Percentiles rank a stretch among this genome's conserved stretches.
Conservation (phyloP, 2,113 vertebrate species). For the Lycaon pictus region DNA sequence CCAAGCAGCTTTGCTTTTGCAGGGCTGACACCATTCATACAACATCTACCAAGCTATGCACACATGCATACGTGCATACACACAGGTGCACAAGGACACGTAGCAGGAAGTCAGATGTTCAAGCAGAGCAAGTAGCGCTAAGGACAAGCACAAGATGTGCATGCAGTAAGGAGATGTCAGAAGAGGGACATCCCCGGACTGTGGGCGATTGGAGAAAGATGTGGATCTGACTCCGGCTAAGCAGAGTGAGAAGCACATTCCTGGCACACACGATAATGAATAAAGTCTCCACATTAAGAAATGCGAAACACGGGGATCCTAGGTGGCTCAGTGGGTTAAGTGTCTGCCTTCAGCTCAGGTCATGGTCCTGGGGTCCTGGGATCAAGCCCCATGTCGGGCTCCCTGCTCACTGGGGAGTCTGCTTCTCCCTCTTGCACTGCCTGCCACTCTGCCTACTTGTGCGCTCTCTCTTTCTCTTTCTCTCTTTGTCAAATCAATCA, state of each 20-base stretch:
- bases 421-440: too few relatives aligned
- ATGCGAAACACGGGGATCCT: not conserved
- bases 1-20: not conserved
- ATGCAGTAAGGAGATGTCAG: not conserved
- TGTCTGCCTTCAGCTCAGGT: too few relatives aligned
- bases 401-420: too few relatives aligned
- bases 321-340: too few relatives aligned
- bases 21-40: not conserved
- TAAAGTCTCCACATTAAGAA: rapidly evolving
- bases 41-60: not conserved
- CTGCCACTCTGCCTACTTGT: too few relatives aligned
- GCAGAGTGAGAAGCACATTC: not conserved
- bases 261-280: not conserved
- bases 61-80: too few relatives aligned
- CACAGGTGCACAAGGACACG: not conserved
- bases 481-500: too few relatives aligned
- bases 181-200: not conserved
- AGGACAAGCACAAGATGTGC: rapidly evolving
- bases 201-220: not conserved
- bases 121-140: rapidly evolving
- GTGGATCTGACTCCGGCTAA: not conserved
- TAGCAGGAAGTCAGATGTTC: not conserved
- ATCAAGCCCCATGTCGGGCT: too few relatives aligned
- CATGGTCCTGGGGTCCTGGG: too few relatives aligned
- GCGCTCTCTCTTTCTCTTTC: too few relatives aligned